Base-by-base conservation (phyloP, 1,140 invertebrate species). In the Dryas iulia region DNA sequence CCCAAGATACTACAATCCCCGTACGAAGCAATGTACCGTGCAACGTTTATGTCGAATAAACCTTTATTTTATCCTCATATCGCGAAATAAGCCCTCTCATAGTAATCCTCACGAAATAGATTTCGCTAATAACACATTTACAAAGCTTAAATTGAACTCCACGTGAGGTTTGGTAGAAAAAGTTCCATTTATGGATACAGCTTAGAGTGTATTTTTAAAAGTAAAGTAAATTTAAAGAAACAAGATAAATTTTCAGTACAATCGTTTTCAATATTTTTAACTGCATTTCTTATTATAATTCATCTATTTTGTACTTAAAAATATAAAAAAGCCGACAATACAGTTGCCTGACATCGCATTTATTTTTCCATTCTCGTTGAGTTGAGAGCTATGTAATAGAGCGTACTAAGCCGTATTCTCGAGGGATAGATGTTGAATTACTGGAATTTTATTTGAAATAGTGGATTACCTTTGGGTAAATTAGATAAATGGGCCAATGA, bases 11-110 rank as follows among this genome's bases (percentile, higher is more conserved):
- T 77, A 79, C 77, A 82, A 83, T 81, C 79, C 80, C 71, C 66
- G 76, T 81, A 83, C 73, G 74, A 69, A 66, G 76, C 67, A 78
- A 86, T 82, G 84, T 86, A 74, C 77, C 73, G 66, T 76, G 69
- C 69, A 72, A 72, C 72, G 74, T 71, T 84, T 76, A 78, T 72
- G 75, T 79, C 69, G 77, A 82, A 81, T 86, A 86, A 86, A 75
- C 81, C 76, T 77, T 83, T 87, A 79, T 83, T 81, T 83, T 81
- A 83, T 84, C 77, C 81, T 58, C 62, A 73, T 72, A 77, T 69
- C 61, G 77, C 59, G 72, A 73, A 76, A 76, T 66, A 66, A 66
- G 25, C 56, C 66, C 67, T 69, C 54, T 69, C 66, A 67, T 66
- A 66, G 66, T 72, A 72, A 63, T 69, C 59, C 53, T 39, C 30